Percentiles rank a stretch among this genome's conserved stretches.
These are phyloP conservation scores for Hydrozoanthus tunicans DNA, from an alignment of 64 coral and sea anemone genomes.

Conservation along the genomic window DNA sequence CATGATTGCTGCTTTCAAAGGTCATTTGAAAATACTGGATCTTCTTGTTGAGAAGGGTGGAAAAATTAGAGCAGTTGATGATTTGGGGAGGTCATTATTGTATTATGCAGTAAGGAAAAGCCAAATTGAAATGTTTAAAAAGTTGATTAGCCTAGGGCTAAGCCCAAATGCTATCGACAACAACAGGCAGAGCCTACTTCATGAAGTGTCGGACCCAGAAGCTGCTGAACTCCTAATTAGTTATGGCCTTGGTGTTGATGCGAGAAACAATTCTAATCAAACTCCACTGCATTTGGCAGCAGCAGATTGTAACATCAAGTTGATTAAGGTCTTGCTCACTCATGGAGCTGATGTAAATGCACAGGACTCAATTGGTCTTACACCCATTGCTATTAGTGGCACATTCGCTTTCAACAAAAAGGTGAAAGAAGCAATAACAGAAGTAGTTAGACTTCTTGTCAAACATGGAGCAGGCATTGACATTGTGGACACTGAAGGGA, in stretches of 20 bases:
- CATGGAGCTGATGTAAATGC: neutral
- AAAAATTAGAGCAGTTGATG: neutral
- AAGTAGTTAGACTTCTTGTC: too few relatives aligned
- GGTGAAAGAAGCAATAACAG: neutral
- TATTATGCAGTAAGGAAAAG: constrained; percentile 25
- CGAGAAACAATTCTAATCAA: too few relatives aligned
- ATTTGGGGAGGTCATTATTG: constrained; percentile 28
- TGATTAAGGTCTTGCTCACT: too few relatives aligned
- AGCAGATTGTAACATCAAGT: too few relatives aligned
- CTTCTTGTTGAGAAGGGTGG: constrained; percentile 5
- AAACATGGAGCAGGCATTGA: too few relatives aligned
- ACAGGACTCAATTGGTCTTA: constrained; percentile 3
- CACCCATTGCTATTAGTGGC: neutral
- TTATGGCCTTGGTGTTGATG: neutral
- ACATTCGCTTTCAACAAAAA: neutral
- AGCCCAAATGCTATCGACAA: constrained; percentile 5
- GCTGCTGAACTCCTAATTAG: constrained; percentile 23
- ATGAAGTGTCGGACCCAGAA: neutral
- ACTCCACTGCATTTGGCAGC: too few relatives aligned
- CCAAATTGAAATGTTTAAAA: constrained; percentile 1
- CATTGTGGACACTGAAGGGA: too few relatives aligned
- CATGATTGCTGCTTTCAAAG: constrained; percentile 56
- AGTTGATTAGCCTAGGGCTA: neutral
- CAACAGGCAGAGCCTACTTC: neutral
- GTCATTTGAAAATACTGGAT: neutral